Evolutionary conservation across 2,888 invertebrate genomes (phyloP).

Genomic region (Drosophila buzzatii): DNA sequence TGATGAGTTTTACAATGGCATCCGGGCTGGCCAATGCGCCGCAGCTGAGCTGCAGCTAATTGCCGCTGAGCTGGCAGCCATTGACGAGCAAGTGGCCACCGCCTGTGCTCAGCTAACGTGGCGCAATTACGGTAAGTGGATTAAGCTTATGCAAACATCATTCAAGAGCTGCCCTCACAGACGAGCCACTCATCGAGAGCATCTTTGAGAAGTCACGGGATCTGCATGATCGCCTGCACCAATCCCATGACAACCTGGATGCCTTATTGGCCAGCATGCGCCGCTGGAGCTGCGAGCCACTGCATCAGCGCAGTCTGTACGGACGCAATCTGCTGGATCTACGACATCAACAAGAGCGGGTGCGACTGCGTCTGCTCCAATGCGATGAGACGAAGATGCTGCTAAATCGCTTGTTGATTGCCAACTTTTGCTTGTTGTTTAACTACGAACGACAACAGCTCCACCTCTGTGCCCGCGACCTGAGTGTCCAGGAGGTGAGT

Average conservation of each 20-base stretch:
- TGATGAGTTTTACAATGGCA: constrained; percentile 93
- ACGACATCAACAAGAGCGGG: constrained; percentile 78
- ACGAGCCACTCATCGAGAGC: constrained; percentile 65
- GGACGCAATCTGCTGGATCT: constrained; percentile 81
- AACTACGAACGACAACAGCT: constrained; percentile 70
- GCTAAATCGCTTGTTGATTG: constrained; percentile 78
- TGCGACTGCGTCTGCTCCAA: constrained; percentile 73
- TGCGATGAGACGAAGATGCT: constrained; percentile 80
- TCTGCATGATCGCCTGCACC: constrained; percentile 72
- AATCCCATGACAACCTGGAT: constrained; percentile 88
- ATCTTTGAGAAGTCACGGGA: constrained; percentile 73
- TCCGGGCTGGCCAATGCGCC: constrained; percentile 89
- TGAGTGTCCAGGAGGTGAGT: constrained; percentile 73
- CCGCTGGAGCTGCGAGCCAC: constrained; percentile 90
- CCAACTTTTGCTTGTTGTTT: constrained; percentile 82
- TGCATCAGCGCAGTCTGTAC: constrained; percentile 90
- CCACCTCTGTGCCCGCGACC: constrained; percentile 67
- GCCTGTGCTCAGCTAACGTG: constrained; percentile 91
- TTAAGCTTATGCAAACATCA: neutral
- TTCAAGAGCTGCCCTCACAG: constrained; percentile 44
- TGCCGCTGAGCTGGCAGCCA: constrained; percentile 89
- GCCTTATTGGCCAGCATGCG: constrained; percentile 87
- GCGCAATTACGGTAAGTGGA: constrained; percentile 91
- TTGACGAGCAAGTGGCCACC: constrained; percentile 89
- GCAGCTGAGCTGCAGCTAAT: constrained; percentile 92